These are phyloP conservation scores for Scolanthus callimorphus DNA, from an alignment of 92 coral and sea anemone species.

Conservation along the genomic window DNA sequence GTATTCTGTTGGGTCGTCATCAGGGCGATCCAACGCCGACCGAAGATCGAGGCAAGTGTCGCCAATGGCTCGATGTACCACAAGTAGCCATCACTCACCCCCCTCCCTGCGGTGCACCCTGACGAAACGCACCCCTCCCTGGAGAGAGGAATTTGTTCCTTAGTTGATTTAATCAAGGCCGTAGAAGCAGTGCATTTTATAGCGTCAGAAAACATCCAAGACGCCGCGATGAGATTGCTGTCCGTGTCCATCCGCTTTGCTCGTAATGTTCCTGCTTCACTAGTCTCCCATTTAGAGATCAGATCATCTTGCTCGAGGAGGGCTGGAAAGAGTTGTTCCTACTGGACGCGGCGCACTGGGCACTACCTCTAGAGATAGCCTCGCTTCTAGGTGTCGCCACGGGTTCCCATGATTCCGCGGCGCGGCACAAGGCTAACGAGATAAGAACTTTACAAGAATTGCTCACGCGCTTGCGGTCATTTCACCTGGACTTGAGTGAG, in stretches of 20 bases:
- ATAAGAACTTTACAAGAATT: slow-evolving; percentile 71
- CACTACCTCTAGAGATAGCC: slow-evolving; percentile 65
- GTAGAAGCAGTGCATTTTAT: slow-evolving; percentile 65
- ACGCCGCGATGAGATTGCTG: slow-evolving; percentile 69
- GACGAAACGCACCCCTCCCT: too few species aligned
- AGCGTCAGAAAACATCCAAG: slow-evolving; percentile 70
- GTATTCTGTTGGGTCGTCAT: too few species aligned
- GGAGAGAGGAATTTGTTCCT: slow-evolving; percentile 13
- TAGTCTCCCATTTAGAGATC: slow-evolving; percentile 87
- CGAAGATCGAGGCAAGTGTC: too few species aligned
- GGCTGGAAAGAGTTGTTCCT: slow-evolving; percentile 92
- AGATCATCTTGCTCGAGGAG: slow-evolving; percentile 91
- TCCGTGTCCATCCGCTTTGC: slow-evolving; percentile 81
- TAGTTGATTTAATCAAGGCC: slow-evolving; percentile 62
- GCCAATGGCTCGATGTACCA: not conserved
- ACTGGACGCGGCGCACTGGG: slow-evolving; percentile 91
- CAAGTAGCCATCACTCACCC: not conserved
- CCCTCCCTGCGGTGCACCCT: slow-evolving; percentile 19
- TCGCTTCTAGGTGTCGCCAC: slow-evolving; percentile 34
- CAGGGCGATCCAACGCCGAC: too few species aligned
- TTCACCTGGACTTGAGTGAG: slow-evolving; percentile 77
- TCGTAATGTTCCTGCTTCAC: slow-evolving; percentile 87
- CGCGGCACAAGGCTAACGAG: slow-evolving; percentile 44
- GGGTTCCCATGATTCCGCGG: slow-evolving; percentile 23
- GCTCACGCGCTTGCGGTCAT: slow-evolving; percentile 60